Base-by-base conservation (phyloP, 2,113 vertebrate genomes). In the Melanocharis versteri region DNA sequence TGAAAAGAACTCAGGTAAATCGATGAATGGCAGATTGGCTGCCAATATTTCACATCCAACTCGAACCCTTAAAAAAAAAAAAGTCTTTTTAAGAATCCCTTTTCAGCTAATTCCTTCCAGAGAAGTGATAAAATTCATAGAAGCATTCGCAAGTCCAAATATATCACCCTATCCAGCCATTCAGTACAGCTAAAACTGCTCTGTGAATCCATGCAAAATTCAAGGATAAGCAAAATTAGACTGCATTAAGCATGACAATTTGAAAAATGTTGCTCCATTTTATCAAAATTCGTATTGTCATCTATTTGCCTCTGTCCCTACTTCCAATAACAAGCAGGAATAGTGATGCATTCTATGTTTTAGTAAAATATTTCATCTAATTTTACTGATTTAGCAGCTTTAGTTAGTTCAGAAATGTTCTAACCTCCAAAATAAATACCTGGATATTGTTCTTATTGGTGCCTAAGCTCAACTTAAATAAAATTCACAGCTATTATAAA, bases 131-230 rank as follows among this genome's bases (percentile, higher is more conserved):
- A 42, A 70, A 76, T 87, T 85, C 78, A 83, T 15, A 28, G 22
- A 62, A 80, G 73, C 54, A 33, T 64, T 85, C 92, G 60, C 94
- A 96, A 93, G 83, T 80, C 62, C 79, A 90, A 90, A 93, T 60
- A 54, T 58, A 80, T 80, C 79, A 70, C 27, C 40, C 90, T 58
- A 90, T 39, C 68, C 76, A 78, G 66, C 56, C 45, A 37, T 53
- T 60, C 16, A 8, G 75, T 58, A 81, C 54, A 90, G 51, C 71
- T 92, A 90, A 80, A 93, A 66, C 16, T 62, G 80, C 58, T 51
- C 68, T 20, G 18, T 45, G 58, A 75, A 83, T 88, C 68, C 40
- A 70, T 75, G 87, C 75, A 61, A 73, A 95, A 94, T 62, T 73
- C 75, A 83, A 62, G 56, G 42, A 48, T 60, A 78, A 90, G 40